Conservation (phyloP, 2,797 vertebrate genomes). For the Sebastolobus alascanus region DNA sequence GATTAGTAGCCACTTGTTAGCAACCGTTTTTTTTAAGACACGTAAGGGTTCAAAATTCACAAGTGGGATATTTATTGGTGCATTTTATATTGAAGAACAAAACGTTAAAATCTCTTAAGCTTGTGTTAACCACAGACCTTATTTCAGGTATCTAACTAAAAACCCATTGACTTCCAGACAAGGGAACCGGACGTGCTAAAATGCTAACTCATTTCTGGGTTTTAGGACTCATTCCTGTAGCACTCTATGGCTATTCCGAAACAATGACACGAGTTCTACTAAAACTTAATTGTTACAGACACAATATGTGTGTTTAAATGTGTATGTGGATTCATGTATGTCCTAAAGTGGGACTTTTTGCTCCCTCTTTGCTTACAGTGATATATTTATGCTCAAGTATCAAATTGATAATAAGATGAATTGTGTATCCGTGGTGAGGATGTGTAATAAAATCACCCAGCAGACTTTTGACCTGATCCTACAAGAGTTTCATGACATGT, state of each 20-base stretch:
- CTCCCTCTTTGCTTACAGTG: neutral
- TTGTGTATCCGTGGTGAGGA: neutral
- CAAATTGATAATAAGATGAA: neutral
- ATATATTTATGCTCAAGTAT: neutral
- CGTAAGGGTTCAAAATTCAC: too few relatives aligned
- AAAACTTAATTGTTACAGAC: neutral
- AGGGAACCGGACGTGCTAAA: too few relatives aligned
- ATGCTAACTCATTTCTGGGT: too few relatives aligned
- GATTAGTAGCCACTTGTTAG: too few relatives aligned
- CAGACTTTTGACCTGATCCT: conserved; percentile 14
- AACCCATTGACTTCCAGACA: too few relatives aligned
- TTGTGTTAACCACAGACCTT: too few relatives aligned
- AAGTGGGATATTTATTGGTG: too few relatives aligned
- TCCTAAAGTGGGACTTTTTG: neutral
- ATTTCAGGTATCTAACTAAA: too few relatives aligned
- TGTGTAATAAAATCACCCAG: neutral
- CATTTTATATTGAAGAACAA: too few relatives aligned
- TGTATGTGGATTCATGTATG: neutral
- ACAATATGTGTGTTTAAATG: neutral
- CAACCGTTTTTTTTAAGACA: too few relatives aligned
- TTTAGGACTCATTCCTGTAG: too few relatives aligned
- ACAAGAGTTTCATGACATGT: conserved; percentile 15
- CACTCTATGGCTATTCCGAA: neutral
- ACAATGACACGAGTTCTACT: neutral
- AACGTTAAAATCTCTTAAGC: too few relatives aligned